A percentile compares a stretch with the other conserved stretches of the same genome.
Conservation (phyloP, 2,797 vertebrate species). For the Peromyscus melanophrys region DNA sequence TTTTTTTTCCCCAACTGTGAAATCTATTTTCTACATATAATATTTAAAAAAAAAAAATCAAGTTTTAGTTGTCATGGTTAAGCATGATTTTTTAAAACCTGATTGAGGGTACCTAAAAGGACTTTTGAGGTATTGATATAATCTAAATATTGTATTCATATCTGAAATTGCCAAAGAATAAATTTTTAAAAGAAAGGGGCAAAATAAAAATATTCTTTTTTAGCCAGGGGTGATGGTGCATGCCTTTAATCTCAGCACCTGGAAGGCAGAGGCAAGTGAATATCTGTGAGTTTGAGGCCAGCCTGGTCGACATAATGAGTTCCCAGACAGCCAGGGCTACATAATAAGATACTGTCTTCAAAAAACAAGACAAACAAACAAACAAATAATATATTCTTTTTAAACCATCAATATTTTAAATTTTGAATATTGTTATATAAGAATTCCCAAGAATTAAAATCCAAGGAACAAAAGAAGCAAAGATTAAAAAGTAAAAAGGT, state of each 20-base stretch:
- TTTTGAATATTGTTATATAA: slow-evolving; percentile 18
- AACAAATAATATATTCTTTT: not conserved
- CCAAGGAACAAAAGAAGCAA: slow-evolving; percentile 14
- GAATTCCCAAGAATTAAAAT: slow-evolving; percentile 52
- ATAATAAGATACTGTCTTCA: not conserved
- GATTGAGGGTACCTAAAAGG: not conserved
- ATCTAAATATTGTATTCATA: not conserved
- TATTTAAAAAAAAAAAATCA: not conserved
- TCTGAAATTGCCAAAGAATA: not conserved
- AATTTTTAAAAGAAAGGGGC: not conserved
- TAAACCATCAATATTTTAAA: slow-evolving; percentile 18
- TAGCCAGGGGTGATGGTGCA: not conserved
- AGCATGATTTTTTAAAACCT: slow-evolving; percentile 42
- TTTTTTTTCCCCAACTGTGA: not conserved
- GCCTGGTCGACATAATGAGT: no score
- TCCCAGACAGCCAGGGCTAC: not conserved
- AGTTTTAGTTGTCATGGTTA: slow-evolving; percentile 54
- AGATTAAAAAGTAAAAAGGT: slow-evolving; percentile 23
- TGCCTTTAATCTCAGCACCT: not conserved
- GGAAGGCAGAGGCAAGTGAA: not conserved
- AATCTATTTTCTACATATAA: not conserved
- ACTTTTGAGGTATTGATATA: not conserved
- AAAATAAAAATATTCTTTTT: slow-evolving; percentile 7
- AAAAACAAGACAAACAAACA: not conserved
- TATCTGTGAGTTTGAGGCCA: not conserved